Evolutionary conservation across 2,113 vertebrate genomes (phyloP), one percentile per base, ranked within the genome.

Genomic region (Lampris incognitus): DNA sequence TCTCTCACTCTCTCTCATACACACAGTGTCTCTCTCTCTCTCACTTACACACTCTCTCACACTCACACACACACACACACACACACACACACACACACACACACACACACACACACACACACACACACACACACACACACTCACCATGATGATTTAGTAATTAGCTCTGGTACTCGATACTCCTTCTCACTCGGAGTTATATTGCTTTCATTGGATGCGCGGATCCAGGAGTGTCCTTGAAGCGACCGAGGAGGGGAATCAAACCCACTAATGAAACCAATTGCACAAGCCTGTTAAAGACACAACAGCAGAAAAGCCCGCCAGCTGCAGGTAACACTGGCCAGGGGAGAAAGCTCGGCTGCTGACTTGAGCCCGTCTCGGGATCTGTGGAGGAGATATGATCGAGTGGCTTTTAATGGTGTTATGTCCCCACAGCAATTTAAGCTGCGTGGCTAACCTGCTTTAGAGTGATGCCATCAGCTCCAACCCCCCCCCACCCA

Each of bases 161-260:
- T 54, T 24, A 52, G 55, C 39, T 39, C n/a, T 58, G 10, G n/a
- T 8, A 9, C 67, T 81, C 7, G 37, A 6, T 8, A 4, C 38
- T 55, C 38, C 48, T 13, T 37, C 49, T 44, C 37, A 36, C 36
- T 50, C 46, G 36, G 13, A 1, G 39, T 37, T 39, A 41, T 11
- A 6, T 5, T 40, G 58, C 13, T 51, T 49, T 55, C 44, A 56
- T 9, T 6, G 41, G 2, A 6, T 52, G 6, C 70, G 2, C 8
- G 51, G 74, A 74, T 76, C 58, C 65, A 36, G 57, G 41, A 11
- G 52, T 39, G 64, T 49, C 37, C 38, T 71, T 65, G 50, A 56
- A 55, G 48, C 38, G 49, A 62, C 49, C 49, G 6, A 6, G 39
- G 55, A 24, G 11, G 44, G 48, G 78, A 39, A 42, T 59, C 41